Conservation (phyloP, 2,113 vertebrate species). For the Triplophysa siluroides region DNA sequence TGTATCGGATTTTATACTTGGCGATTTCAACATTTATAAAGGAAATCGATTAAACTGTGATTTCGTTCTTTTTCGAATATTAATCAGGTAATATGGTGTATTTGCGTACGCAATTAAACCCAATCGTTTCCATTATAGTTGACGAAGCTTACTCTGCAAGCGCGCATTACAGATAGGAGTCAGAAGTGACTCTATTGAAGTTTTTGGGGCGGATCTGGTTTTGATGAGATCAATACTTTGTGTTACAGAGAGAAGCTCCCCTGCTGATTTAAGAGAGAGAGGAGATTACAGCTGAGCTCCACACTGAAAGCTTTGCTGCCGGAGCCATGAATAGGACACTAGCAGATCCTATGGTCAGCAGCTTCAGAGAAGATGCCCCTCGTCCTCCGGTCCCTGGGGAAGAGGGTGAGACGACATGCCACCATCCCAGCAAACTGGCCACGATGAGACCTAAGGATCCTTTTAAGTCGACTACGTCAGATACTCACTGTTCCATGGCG, state of each 20-base stretch:
- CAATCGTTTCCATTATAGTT: neutral
- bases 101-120: neutral
- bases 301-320: conserved; percentile 64
- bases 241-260: conserved; percentile 90
- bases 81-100: neutral
- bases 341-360: conserved; percentile 84
- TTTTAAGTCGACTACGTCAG: conserved; percentile 68
- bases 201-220: conserved; percentile 89
- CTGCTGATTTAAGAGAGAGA: conserved; percentile 93
- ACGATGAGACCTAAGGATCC: conserved; percentile 76
- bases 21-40: neutral
- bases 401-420: conserved; percentile 88
- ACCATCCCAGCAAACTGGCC: conserved; percentile 73
- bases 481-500: conserved; percentile 75
- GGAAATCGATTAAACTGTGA: neutral
- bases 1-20: neutral
- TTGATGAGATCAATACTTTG: conserved; percentile 95
- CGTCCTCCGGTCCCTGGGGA: conserved; percentile 95
- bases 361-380: conserved; percentile 97
- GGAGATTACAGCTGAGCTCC: conserved; percentile 78
- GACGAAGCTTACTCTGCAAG: neutral
- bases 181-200: conserved; percentile 92
- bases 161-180: conserved; percentile 56
- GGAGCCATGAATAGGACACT: conserved; percentile 90
- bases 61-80: neutral